Conservation (phyloP, 2,113 vertebrate genomes). For the Ptilonorhynchus violaceus region DNA sequence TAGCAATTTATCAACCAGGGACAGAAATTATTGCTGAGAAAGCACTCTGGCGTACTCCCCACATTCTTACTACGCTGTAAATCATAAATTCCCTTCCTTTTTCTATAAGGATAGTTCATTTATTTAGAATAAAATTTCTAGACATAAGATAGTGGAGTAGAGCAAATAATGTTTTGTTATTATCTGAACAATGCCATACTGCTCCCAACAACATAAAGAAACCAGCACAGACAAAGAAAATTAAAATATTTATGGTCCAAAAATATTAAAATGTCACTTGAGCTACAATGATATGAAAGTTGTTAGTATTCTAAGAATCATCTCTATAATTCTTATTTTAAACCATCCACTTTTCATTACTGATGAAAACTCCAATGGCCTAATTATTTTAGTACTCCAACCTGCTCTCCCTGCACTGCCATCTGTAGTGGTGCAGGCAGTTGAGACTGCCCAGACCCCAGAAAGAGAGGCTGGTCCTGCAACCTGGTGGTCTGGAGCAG, state of each 20-base stretch:
- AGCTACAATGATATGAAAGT: not conserved
- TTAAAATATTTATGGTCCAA: not conserved
- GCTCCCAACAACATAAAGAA: not conserved
- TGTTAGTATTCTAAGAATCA: not conserved
- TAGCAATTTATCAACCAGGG: constrained; percentile 4
- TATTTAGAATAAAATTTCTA: not conserved
- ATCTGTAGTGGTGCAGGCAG: no score
- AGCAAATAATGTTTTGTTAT: not conserved
- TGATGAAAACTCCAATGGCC: not conserved
- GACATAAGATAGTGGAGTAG: not conserved
- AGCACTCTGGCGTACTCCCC: not conserved
- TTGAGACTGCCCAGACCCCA: no score
- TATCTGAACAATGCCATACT: not conserved
- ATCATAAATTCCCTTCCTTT: not conserved
- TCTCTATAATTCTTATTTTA: not conserved
- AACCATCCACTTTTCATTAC: not conserved
- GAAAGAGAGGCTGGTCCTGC: no score
- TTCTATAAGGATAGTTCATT: not conserved
- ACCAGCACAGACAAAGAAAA: not conserved
- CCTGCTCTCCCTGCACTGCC: not conserved
- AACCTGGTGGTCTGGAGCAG: no score
- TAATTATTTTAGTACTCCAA: not conserved
- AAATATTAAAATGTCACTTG: not conserved
- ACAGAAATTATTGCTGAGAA: constrained; percentile 15
- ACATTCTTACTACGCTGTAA: not conserved